Conservation (phyloP, 2,888 invertebrate genomes). For the Toxonevra muliebris region DNA sequence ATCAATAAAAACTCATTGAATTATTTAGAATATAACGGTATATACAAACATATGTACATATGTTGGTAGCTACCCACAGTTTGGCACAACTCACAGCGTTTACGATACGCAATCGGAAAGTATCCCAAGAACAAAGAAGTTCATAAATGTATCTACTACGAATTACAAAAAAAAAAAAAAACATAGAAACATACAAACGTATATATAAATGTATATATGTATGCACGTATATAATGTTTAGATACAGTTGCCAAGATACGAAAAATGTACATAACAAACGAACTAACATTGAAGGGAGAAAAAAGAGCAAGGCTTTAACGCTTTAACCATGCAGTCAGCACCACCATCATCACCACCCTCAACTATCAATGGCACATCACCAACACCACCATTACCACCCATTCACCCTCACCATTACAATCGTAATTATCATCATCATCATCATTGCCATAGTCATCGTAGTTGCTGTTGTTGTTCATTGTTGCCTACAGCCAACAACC, state of each 20-base stretch:
- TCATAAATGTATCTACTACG: constrained; percentile 1
- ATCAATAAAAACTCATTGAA: constrained; percentile 32
- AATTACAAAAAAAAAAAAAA: constrained; percentile 18
- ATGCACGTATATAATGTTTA: constrained; percentile 19
- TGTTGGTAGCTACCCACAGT: background rate
- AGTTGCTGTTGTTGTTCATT: background rate
- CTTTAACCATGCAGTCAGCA: background rate
- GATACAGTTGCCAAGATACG: constrained; percentile 52
- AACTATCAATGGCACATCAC: background rate
- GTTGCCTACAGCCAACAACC: background rate
- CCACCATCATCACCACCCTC: background rate
- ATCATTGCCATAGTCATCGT: background rate
- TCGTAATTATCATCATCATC: background rate
- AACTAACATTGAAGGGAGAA: background rate
- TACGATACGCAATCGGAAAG: constrained; percentile 9
- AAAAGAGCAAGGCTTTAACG: background rate
- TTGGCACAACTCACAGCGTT: background rate
- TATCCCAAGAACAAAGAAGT: constrained; percentile 10
- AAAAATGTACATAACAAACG: constrained; percentile 56
- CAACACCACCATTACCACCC: background rate
- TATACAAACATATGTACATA: background rate
- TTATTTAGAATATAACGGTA: constrained; percentile 20
- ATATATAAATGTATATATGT: constrained; percentile 3
- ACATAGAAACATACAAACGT: constrained; percentile 3
- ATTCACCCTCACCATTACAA: background rate